phyloP scores from a whole-genome alignment of 2,797 vertebrate genomes.

The Gymnoscopelus microlampas region DNA sequence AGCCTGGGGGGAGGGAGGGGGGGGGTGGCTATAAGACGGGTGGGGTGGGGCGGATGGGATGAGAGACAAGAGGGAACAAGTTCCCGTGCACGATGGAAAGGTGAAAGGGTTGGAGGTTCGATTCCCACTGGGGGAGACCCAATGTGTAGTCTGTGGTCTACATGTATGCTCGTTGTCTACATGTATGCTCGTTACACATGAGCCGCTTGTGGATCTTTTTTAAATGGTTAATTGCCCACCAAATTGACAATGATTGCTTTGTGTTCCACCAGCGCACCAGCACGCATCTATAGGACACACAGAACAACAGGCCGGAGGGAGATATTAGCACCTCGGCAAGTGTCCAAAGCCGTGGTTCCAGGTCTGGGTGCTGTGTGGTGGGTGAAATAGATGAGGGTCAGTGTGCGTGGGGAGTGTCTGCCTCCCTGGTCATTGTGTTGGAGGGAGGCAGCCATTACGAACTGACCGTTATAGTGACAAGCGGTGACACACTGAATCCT shows the following conservation, averaged over 20 bases:
- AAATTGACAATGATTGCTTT: too few species aligned
- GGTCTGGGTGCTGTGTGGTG: background rate
- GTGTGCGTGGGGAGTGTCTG: slow-evolving; percentile 28
- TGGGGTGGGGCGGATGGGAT: slow-evolving; percentile 42
- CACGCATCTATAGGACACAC: too few species aligned
- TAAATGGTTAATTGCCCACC: too few species aligned
- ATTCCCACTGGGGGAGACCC: slow-evolving; percentile 16
- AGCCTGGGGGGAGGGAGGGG: slow-evolving; percentile 58
- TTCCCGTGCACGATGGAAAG: background rate
- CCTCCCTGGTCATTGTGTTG: slow-evolving; percentile 59
- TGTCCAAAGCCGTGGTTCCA: background rate
- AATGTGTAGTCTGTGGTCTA: too few species aligned
- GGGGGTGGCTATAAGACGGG: slow-evolving; percentile 38
- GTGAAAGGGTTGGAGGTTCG: slow-evolving; percentile 37
- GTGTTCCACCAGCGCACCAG: too few species aligned
- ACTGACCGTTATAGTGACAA: slow-evolving; percentile 73
- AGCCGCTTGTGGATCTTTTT: too few species aligned
- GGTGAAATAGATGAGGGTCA: slow-evolving; percentile 65
- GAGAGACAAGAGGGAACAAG: background rate
- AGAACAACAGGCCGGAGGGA: too few species aligned
- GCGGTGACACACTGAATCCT: slow-evolving; percentile 63
- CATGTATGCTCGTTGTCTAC: too few species aligned
- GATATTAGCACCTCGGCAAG: background rate
- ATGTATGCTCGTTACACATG: too few species aligned
- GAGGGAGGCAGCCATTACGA: slow-evolving; percentile 69